Evolutionary conservation across 2,113 vertebrate species (phyloP).

Genomic region (Amia ocellicauda): DNA sequence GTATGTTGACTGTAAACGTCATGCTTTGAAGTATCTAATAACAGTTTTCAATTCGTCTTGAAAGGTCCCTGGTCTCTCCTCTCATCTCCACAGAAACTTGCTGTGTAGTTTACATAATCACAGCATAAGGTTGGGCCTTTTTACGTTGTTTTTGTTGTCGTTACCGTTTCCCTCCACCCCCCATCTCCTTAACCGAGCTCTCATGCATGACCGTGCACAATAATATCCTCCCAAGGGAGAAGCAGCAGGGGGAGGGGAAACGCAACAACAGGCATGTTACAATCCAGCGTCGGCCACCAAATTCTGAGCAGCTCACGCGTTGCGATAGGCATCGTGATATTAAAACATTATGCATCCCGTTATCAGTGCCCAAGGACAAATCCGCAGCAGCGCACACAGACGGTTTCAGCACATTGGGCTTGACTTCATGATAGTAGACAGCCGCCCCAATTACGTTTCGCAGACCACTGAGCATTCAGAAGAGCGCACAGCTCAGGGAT

Average conservation of each 20-base stretch:
- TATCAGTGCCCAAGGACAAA: no score
- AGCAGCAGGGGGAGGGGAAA: conserved; percentile 36
- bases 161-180: background rate
- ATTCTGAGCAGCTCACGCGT: conserved; percentile 31
- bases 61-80: no score
- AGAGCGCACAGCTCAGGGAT: no score
- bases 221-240: conserved; percentile 59
- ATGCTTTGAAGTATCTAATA: no score
- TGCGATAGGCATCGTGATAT: conserved; percentile 29
- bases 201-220: conserved; percentile 48
- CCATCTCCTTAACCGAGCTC: conserved; percentile 16
- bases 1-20: no score
- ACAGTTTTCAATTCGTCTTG: no score
- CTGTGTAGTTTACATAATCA: conserved; percentile 61
- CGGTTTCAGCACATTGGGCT: no score
- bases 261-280: conserved; percentile 19
- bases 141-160: conserved; percentile 11
- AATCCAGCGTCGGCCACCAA: conserved; percentile 24
- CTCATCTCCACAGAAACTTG: conserved; percentile 49
- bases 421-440: no score
- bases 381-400: no score
- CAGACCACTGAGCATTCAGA: no score
- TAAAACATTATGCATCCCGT: no score
- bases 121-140: conserved; percentile 42
- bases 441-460: no score